A percentile compares a stretch with the other conserved stretches of the same genome.
These are phyloP conservation scores for Meganola albula DNA, from an alignment of 2,888 invertebrate species.

Conservation along the genomic window DNA sequence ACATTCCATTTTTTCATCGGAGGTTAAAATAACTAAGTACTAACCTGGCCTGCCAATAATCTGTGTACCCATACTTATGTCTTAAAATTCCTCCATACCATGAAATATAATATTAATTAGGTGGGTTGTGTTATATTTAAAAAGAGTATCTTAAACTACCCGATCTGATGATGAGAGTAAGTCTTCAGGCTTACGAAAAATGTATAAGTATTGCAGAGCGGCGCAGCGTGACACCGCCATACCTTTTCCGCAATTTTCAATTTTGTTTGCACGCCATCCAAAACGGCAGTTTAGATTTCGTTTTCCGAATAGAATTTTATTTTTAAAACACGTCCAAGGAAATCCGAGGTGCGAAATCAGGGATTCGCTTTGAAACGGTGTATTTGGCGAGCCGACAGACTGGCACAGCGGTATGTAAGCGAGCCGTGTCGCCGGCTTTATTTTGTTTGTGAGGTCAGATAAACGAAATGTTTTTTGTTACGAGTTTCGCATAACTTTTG, in stretches of 20 bases:
- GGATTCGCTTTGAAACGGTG: slow-evolving; percentile 46
- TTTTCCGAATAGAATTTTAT: slow-evolving; percentile 42
- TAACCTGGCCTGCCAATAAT: too few species aligned
- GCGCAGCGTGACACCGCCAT: background rate
- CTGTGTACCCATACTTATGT: too few species aligned
- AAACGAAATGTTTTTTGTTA: too few species aligned
- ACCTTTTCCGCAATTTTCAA: slow-evolving; percentile 32
- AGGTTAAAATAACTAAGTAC: too few species aligned
- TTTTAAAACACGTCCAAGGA: slow-evolving; percentile 34
- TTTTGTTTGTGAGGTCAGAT: too few species aligned
- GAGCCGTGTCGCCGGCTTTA: background rate
- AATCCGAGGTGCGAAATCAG: slow-evolving; percentile 51
- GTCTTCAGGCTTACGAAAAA: slow-evolving; percentile 18
- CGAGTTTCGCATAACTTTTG: too few species aligned
- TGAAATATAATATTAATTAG: too few species aligned
- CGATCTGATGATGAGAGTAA: too few species aligned
- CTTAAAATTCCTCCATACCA: too few species aligned
- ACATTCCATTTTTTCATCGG: too few species aligned
- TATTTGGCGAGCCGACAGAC: slow-evolving; percentile 37
- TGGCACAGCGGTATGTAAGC: slow-evolving; percentile 12
- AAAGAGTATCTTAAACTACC: too few species aligned
- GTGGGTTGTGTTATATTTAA: too few species aligned
- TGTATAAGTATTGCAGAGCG: slow-evolving; percentile 16
- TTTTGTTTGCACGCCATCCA: slow-evolving; percentile 37
- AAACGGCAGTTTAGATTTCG: slow-evolving; percentile 44